Evolutionary conservation across 2,888 invertebrate genomes (phyloP), one percentile per base, ranked within the genome.

Genomic region (Leptinotarsa juncta): DNA sequence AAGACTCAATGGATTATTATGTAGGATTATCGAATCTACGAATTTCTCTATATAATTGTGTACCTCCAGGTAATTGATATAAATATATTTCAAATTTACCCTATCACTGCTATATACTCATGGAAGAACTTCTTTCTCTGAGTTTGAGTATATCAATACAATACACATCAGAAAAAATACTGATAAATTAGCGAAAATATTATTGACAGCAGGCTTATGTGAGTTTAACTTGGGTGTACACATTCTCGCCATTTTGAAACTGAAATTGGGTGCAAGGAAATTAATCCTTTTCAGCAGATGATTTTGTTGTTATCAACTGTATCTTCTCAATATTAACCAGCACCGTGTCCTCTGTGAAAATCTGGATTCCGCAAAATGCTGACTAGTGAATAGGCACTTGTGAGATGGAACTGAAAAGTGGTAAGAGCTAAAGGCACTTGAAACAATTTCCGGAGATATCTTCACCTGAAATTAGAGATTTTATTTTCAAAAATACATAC

Each of bases 321-420:
- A n/a, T 53, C 53, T 53, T 42, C 42, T 42, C 42, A 18, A 53
- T 53, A 18, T 12, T 53, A 18, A 53, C 18, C 18, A 18, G 53
- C 53, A 18, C 18, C 53, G 10, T 18, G 18, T 53, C 10, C 18
- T 53, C 18, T 7, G 53, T 53, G 53, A 42, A 18, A 18, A 53
- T 53, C 53, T 53, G 7, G 53, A 53, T 53, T n/a, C 53, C 3
- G 53, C 7, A 53, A 18, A 53, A 18, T 18, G n/a, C 53, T 18
- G 18, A 53, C 53, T 53, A 53, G 53, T 53, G 18, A 53, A 53
- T n/a, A 53, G 53, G 53, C 53, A 53, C 53, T 53, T 53, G 53
- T 53, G 53, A 53, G 18, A 53, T 53, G 53, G 18, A 53, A 53
- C 53, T 12, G 53, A 53, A 53, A 53, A 7, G 53, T 53, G 53